Conservation (phyloP, 2,797 vertebrate species). For the Aulostomus chinensis region DNA sequence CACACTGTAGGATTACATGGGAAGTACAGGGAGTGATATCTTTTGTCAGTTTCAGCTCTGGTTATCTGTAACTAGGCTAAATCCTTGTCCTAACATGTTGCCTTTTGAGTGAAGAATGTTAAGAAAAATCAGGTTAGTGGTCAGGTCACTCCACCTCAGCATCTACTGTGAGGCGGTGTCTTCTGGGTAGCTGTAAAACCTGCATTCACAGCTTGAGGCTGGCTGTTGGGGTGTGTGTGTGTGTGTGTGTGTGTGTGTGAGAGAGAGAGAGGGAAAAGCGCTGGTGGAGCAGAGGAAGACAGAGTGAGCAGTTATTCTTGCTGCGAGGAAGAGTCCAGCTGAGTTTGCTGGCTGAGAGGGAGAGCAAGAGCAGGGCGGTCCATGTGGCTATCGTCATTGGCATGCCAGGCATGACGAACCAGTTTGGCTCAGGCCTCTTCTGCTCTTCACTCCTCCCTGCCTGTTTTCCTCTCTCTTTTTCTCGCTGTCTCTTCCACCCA, state of each 20-base stretch:
- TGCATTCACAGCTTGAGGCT: slow-evolving; percentile 5
- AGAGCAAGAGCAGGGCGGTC: slow-evolving; percentile 43
- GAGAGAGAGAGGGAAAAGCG: too few species aligned
- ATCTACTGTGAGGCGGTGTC: neutral
- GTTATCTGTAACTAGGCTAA: too few species aligned
- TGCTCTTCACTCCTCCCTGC: slow-evolving; percentile 41
- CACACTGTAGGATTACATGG: too few species aligned
- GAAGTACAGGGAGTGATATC: too few species aligned
- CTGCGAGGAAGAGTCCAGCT: slow-evolving; percentile 27
- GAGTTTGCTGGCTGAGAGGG: slow-evolving; percentile 28
- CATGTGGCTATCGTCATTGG: slow-evolving; percentile 68
- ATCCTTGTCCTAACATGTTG: too few species aligned
- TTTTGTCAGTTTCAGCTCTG: too few species aligned
- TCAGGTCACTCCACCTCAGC: neutral
- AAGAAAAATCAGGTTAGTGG: too few species aligned
- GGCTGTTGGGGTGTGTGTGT: slow-evolving; percentile 5
- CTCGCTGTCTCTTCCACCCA: slow-evolving; percentile 26
- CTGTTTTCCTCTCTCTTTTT: slow-evolving; percentile 16
- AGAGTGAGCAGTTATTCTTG: neutral
- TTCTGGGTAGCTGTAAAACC: neutral
- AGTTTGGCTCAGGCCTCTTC: slow-evolving; percentile 61
- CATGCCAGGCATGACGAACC: slow-evolving; percentile 66
- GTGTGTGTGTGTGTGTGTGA: too few species aligned
- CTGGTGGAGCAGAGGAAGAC: slow-evolving; percentile 6
- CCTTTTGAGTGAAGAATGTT: too few species aligned